Base-by-base conservation (phyloP, 1,140 invertebrate genomes). In the Armadillidium nasatum region DNA sequence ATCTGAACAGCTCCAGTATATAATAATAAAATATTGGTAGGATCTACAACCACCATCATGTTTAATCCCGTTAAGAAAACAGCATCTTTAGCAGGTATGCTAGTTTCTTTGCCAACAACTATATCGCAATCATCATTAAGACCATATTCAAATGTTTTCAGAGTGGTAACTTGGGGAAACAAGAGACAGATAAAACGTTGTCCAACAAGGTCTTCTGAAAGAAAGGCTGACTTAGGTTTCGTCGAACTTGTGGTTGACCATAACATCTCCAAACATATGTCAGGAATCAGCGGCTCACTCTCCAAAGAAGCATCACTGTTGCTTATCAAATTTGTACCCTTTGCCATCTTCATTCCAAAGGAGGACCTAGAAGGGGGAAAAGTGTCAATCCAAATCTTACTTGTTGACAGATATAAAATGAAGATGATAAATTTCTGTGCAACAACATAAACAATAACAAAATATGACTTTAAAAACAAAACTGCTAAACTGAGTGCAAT, bases 121-220 rank as follows among this genome's bases (percentile, higher is more conserved):
- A 90, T 87, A 84, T 89, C 84, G 60, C 86, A 76, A 82, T 86
- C 77, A 85, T 88, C 87, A 3, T 90, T 90, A 83, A 91, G 90
- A 81, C 93, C 90, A 78, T 95, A 87, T 82, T 91, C 88, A 0
- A 94, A 88, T 83, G 92, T 88, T 82, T 90, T 89, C 1, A 96
- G 84, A 80, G 91, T 88, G 78, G 85, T 89, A 83, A 86, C 88
- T 80, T 85, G 86, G 73, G 89, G 88, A 15, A 95, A 86, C 71
- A 96, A 84, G 83, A 93, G 95, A 84, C 93, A 94, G 7, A 96
- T 85, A 84, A 91, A 96, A 80, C 88, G 89, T 84, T 95, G 93
- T 0, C 91, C 92, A 69, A 94, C 89, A 44, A 95, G 85, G 86
- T 97, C 94, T 21, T 88, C 89, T 68, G 91, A 91, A 33, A 95